These are phyloP conservation scores for Pelusios castaneus DNA, from an alignment of 2,113 vertebrate species.

Conservation along the genomic window DNA sequence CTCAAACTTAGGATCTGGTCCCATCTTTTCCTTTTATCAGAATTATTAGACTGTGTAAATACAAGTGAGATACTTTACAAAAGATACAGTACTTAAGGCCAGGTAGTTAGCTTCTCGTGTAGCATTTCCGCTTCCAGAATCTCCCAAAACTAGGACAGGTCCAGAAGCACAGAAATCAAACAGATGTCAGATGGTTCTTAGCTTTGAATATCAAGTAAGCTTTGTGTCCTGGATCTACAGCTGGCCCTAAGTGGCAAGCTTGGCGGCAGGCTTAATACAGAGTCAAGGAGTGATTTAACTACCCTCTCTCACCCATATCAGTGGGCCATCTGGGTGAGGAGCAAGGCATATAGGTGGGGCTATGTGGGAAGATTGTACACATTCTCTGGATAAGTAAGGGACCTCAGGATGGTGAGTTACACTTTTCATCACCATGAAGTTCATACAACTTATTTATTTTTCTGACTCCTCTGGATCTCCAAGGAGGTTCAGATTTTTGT, in stretches of 20 bases:
- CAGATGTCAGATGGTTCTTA: too few relatives aligned
- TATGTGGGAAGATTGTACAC: neutral
- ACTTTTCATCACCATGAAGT: neutral
- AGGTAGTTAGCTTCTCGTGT: neutral
- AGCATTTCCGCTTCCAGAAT: neutral
- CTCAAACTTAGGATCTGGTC: neutral
- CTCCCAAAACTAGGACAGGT: neutral
- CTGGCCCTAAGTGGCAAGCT: neutral
- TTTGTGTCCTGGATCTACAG: neutral
- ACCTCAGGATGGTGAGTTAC: neutral
- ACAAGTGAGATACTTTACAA: neutral
- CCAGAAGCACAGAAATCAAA: neutral
- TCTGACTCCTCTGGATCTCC: neutral
- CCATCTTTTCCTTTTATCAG: neutral
- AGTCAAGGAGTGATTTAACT: neutral
- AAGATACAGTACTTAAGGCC: neutral
- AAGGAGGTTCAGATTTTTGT: neutral
- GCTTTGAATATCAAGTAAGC: neutral
- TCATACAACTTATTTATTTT: neutral
- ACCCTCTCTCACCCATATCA: too few relatives aligned
- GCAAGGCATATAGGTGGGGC: neutral
- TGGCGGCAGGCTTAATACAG: neutral
- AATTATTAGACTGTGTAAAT: neutral
- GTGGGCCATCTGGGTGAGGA: neutral
- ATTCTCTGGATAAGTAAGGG: neutral